Evolutionary conservation across 2,113 vertebrate genomes (phyloP), one percentile per base, ranked within the genome.

Genomic region (Dinomys branickii): DNA sequence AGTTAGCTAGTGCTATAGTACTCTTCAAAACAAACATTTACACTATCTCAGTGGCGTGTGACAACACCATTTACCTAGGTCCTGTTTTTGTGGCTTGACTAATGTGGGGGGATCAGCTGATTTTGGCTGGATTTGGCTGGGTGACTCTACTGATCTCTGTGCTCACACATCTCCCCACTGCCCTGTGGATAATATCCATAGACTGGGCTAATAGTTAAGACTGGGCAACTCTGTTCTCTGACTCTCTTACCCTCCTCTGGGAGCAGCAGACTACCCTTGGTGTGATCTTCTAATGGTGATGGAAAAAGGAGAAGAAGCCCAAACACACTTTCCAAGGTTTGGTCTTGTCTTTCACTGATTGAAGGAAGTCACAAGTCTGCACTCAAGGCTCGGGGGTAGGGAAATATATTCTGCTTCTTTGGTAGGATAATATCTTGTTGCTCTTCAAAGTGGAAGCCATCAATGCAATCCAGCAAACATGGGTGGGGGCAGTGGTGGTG

Each of bases 21-120:
- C 78, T 69, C 90, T 91, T 50, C 61, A 58, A 88, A 94, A 96
- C 65, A 83, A 91, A 81, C n/a, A 47, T 14, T 44, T 47, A 24
- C 8, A 67, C 2, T 26, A 17, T 78, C 30, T 77, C 30, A 26
- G 12, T 20, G 58, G 44, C 59, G 67, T 30, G 7, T 28, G 58
- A 44, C 14, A 65, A 1, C 7, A n/a, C 78, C 0, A 1, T 77
- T 85, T 59, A 85, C 52, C 90, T 73, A 88, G 35, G 59, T 85
- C 24, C 28, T 50, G 26, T 28, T 81, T 93, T 35, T 81, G 22
- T 78, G 91, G 41, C 17, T 67, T 89, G 81, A 5, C 56, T 19
- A n/a, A 9, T 71, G 41, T 33, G 33, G 22, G 20, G 75, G 33
- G 30, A 26, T 71, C 30, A 38, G 17, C 77, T 81, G 75, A 54